Percentiles rank a stretch among this genome's conserved stretches.
phyloP scores from a whole-genome alignment of 2,888 invertebrate genomes.

The Agelastica alni region DNA sequence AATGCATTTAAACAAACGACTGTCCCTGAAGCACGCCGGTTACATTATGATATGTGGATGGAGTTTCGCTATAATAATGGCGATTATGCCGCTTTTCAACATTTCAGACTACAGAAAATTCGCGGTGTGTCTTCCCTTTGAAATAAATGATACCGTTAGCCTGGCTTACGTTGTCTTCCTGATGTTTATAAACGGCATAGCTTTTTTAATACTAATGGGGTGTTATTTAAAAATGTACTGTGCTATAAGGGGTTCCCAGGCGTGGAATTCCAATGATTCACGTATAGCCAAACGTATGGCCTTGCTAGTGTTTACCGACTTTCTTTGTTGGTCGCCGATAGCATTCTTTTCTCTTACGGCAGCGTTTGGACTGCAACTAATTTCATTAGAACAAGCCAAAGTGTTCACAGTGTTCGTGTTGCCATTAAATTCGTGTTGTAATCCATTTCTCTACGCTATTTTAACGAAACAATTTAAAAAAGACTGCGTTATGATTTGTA shows the following conservation, averaged over 20 bases:
- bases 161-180: slow-evolving; percentile 88
- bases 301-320: slow-evolving; percentile 93
- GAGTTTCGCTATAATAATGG: slow-evolving; percentile 86
- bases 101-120: slow-evolving; percentile 95
- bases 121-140: slow-evolving; percentile 95
- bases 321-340: slow-evolving; percentile 97
- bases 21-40: slow-evolving; percentile 89
- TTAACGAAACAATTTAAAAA: slow-evolving; percentile 97
- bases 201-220: slow-evolving; percentile 92
- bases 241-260: slow-evolving; percentile 94
- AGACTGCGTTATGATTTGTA: slow-evolving; percentile 94
- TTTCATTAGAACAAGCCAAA: slow-evolving; percentile 94
- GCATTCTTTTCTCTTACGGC: slow-evolving; percentile 95
- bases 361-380: slow-evolving; percentile 86
- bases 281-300: slow-evolving; percentile 97
- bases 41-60: slow-evolving; percentile 94
- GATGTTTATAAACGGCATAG: slow-evolving; percentile 90
- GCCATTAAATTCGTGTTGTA: slow-evolving; percentile 95
- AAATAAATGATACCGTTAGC: slow-evolving; percentile 76
- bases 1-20: slow-evolving; percentile 91
- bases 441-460: slow-evolving; percentile 97
- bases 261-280: slow-evolving; percentile 97
- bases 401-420: slow-evolving; percentile 94
- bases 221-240: slow-evolving; percentile 98
- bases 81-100: slow-evolving; percentile 85